These are phyloP conservation scores for Thysanoteuthis rhombus DNA, from an alignment of 2,888 invertebrate genomes.

Conservation along the genomic window DNA sequence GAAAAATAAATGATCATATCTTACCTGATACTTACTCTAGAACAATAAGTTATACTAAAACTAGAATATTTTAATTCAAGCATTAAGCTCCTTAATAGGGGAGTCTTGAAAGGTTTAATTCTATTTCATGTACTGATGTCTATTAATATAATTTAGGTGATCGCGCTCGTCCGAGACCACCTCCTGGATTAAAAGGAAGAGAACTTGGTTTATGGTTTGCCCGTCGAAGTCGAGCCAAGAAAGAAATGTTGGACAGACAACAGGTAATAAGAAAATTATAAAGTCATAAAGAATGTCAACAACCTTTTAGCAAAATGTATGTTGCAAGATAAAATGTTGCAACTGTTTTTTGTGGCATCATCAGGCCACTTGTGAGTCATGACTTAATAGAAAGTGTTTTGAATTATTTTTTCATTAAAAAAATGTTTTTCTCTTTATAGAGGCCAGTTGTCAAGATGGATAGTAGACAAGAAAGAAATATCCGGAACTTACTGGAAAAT, in stretches of 20 bases:
- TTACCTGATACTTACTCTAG: no score
- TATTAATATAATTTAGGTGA: not conserved
- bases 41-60: no score
- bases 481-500: conserved; percentile 50
- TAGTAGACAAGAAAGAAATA: conserved; percentile 44
- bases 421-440: conserved; percentile 40
- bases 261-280: not conserved
- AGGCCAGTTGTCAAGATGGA: conserved; percentile 52
- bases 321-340: no score
- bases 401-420: not conserved
- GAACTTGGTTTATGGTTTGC: conserved; percentile 66
- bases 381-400: not conserved
- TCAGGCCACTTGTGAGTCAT: no score
- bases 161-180: conserved; percentile 40
- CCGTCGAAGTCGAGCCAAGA: conserved; percentile 41
- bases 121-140: not conserved
- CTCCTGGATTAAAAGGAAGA: conserved; percentile 52
- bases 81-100: no score
- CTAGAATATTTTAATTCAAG: no score
- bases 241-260: conserved; percentile 40
- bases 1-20: no score
- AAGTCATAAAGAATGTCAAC: not conserved
- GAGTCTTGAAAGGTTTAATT: not conserved
- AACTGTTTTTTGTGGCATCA: no score
- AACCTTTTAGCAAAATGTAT: no score